Percentiles rank a stretch among this genome's conserved stretches.
phyloP scores from a whole-genome alignment of 2,888 invertebrate species.

The Calephelis perditalis region DNA sequence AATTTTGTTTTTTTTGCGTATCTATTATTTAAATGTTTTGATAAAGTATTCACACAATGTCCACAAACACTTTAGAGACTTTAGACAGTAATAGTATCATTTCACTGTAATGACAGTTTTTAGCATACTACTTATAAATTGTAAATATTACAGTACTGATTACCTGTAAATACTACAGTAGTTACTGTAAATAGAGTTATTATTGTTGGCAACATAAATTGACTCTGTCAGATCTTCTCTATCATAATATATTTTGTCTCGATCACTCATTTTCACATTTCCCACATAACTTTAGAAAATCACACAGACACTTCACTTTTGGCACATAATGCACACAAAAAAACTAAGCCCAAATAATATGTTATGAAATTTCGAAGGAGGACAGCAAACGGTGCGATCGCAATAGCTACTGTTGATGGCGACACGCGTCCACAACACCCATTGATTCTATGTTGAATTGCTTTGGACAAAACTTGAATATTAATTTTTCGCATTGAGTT shows the following conservation, averaged over 20 bases:
- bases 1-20: too few relatives aligned
- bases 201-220: constrained; percentile 60
- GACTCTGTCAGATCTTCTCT: constrained; percentile 55
- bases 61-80: too few relatives aligned
- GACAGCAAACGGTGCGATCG: constrained; percentile 69
- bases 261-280: constrained; percentile 58
- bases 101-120: too few relatives aligned
- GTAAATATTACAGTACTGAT: background rate
- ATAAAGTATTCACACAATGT: too few relatives aligned
- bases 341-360: constrained; percentile 41
- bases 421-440: constrained; percentile 49
- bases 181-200: constrained; percentile 74
- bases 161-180: constrained; percentile 79
- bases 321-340: constrained; percentile 35
- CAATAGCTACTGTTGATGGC: constrained; percentile 53
- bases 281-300: constrained; percentile 32
- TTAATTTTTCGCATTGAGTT: constrained; percentile 47
- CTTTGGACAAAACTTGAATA: constrained; percentile 66
- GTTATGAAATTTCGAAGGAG: constrained; percentile 62
- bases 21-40: too few relatives aligned
- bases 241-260: constrained; percentile 55
- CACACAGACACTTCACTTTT: constrained; percentile 25
- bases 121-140: too few relatives aligned
- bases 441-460: constrained; percentile 54
- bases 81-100: too few relatives aligned